These are phyloP conservation scores for Drosophila gunungcola DNA, from an alignment of 1,140 invertebrate species.

Conservation along the genomic window DNA sequence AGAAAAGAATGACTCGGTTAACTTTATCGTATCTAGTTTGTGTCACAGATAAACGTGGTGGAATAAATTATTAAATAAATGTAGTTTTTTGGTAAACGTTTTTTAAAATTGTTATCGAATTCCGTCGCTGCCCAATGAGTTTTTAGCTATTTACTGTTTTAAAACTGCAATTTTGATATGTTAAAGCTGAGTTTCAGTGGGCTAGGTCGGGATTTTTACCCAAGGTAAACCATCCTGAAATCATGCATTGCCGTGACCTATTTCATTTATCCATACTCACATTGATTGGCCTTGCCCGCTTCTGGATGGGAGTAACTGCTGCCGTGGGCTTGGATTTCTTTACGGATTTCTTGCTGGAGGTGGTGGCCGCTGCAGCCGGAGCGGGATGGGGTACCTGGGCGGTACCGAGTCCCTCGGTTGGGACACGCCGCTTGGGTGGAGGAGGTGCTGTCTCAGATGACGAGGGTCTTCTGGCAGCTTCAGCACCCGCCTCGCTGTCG, in stretches of 20 bases:
- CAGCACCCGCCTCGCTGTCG: slow-evolving; percentile 40
- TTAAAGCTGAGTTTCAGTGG: too few species aligned
- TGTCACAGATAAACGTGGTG: too few species aligned
- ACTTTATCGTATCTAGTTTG: too few species aligned
- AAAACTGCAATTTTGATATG: too few species aligned
- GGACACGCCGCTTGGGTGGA: slow-evolving; percentile 54
- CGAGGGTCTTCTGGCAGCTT: not conserved
- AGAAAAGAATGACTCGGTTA: too few species aligned
- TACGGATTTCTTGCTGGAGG: slow-evolving; percentile 38
- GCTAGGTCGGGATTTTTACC: not conserved
- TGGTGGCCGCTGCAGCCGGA: not conserved
- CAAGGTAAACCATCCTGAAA: too few species aligned
- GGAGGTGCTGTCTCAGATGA: slow-evolving; percentile 37
- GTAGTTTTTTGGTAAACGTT: too few species aligned
- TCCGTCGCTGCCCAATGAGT: too few species aligned
- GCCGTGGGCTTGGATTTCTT: slow-evolving; percentile 73
- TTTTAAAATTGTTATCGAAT: too few species aligned
- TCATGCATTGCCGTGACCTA: not conserved
- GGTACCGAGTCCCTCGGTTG: slow-evolving; percentile 47
- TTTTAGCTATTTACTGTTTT: too few species aligned
- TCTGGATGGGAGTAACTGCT: slow-evolving; percentile 69
- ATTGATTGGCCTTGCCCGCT: slow-evolving; percentile 39
- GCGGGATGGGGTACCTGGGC: not conserved
- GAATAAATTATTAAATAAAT: too few species aligned
- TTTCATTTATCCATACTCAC: slow-evolving; percentile 28